Evolutionary conservation across 1,140 invertebrate species (phyloP), one percentile per base, ranked within the genome.

Genomic region (Sycobia sp.): DNA sequence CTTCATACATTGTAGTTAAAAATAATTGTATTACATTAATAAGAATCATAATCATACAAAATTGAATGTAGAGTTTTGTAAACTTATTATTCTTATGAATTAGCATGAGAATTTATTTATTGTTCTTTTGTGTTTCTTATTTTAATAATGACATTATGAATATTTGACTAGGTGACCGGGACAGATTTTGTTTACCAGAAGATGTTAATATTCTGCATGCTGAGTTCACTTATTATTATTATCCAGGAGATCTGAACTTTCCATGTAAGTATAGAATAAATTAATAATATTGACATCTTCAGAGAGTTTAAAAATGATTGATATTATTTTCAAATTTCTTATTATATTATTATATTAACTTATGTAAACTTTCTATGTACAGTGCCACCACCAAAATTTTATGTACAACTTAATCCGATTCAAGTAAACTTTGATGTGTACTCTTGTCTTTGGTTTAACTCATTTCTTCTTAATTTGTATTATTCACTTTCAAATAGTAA

Each of bases 191-290:
- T 47, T 84, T 97, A 67, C 95, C 96, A 9, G 88, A 90, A 39
- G 94, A 97, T 74, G 90, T 94, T 62, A 91, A 92, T 38, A 88
- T 95, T 43, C 73, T 99, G 32, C 96, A 99, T 82, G 89, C 96
- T 3, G 97, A 99, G 76, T 94, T 97, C 70, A 96, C 95, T 1
- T 94, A 95, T 73, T 99, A 96, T 82, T 99, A 97, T 79, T 98
- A 97, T 84, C 95, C 96, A 11, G 94, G 93, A 47, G 94, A 95
- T 73, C 88, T 93, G 43, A 89, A 90, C 67, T 97, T 96, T 86
- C 95, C 95, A 79, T 84, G 95, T 96, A 84, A 87, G 87, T 82
- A 66, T 50, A 54, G 56, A 36, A 27, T 43, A 18, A 38, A 53
- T 23, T 36, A 39, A n/a, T n/a, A 65, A 56, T 47, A 38, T 53